Evolutionary conservation across 2,797 vertebrate genomes (phyloP), one percentile per base, ranked within the genome.

Genomic region (Poeciliopsis turneri): DNA sequence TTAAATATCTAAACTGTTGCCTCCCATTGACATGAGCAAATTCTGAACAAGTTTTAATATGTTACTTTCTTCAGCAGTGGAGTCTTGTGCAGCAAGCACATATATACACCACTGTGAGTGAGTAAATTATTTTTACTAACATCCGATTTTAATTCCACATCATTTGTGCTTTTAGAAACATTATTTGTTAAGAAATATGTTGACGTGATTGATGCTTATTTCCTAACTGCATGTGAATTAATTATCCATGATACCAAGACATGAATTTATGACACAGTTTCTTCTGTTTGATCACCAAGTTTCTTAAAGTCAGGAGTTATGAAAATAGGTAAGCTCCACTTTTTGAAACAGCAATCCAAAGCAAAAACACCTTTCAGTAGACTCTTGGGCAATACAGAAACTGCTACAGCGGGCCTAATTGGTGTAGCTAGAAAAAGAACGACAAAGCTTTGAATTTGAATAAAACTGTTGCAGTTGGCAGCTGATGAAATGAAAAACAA

Each of bases 321-420:
- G 81, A 39, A 90, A 88, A 88, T 57, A 87, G 78, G 78, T 45
- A 76, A 76, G 30, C 39, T 74, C 76, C 75, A 86, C 57, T 82
- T 83, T 93, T 89, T 91, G 72, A 87, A 86, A 90, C 85, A 92
- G 83, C 72, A 89, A 90, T 84, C 81, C 74, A 87, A 80, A 87
- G 86, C 83, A 90, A 83, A 82, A 77, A 79, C 90, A 81, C 45
- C 76, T 79, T 86, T 83, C 82, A 84, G 87, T 87, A 89, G 84
- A 85, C 86, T 88, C 80, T 10, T 8, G 84, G 92, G 90, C 87
- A 87, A 89, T 78, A 89, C 90, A 91, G 68, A 91, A 92, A 90
- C 80, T 85, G 84, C 81, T 86, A 89, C 92, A 92, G 84, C 88
- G 85, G 90, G 84, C 88, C 87, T 89, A 91, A 95, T 95, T 92